Evolutionary conservation across 2,888 invertebrate species (phyloP), one percentile per base, ranked within the genome.

Genomic region (Apoderus coryli): DNA sequence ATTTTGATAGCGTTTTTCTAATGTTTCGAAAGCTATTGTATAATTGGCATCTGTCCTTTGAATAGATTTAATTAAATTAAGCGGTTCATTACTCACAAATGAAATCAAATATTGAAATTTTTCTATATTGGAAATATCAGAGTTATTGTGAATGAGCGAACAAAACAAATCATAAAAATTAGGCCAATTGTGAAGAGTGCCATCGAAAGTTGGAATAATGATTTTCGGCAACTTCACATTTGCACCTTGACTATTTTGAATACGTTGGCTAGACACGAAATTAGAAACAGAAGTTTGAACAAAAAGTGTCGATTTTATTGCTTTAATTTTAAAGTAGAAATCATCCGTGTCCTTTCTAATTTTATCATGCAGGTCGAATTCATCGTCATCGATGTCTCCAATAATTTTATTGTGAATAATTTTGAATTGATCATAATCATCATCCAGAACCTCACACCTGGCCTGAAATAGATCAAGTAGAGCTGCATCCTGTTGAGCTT

Each of bases 361-460:
- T 6, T 10, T 11, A 12, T 23, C n/a, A 10, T 23, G 5, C 23
- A 9, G 10, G 23, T 23, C 23, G 23, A 9, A 4, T 23, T 23
- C 23, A 12, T 9, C n/a, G 23, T 23, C 23, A 4, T 23, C n/a
- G 11, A 23, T 23, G 23, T 10, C 10, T 5, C 23, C 12, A 4
- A 32, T 15, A 16, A 19, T 25, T 5, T 26, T 31, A 14, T 25
- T 57, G 14, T 26, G 12, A n/a, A n/a, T n/a, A n/a, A n/a, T n/a
- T n/a, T n/a, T n/a, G n/a, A n/a, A n/a, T n/a, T n/a, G n/a, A n/a
- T n/a, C n/a, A n/a, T n/a, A n/a, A n/a, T n/a, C n/a, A n/a, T n/a
- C n/a, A n/a, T n/a, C n/a, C n/a, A n/a, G n/a, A n/a, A n/a, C n/a
- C n/a, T n/a, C n/a, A n/a, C n/a, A n/a, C n/a, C n/a, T n/a, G n/a